Conservation (phyloP, 2,888 invertebrate genomes). For the Patella caerulea region DNA sequence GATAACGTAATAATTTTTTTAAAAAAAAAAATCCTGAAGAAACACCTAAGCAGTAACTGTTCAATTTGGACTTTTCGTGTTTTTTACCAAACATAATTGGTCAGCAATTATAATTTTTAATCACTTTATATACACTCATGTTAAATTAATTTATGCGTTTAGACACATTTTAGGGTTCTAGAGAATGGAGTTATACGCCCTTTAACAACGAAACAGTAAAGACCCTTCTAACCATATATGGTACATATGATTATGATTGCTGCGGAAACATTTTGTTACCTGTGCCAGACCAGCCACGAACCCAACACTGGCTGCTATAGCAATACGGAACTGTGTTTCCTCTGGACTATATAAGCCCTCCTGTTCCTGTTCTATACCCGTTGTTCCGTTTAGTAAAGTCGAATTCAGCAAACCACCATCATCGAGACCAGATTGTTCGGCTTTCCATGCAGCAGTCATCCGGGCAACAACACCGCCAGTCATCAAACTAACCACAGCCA, state of each 20-base stretch:
- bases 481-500: conserved; percentile 68
- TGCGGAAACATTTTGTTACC: conserved; percentile 27
- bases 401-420: conserved; percentile 12
- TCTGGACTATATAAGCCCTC: conserved; percentile 15
- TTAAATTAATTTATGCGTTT: too few relatives aligned
- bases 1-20: too few relatives aligned
- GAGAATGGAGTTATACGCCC: too few relatives aligned
- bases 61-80: too few relatives aligned
- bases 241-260: conserved; percentile 10
- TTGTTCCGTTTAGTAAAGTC: conserved; percentile 17
- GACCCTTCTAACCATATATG: too few relatives aligned
- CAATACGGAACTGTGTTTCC: conserved; percentile 70
- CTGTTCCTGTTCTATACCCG: background rate
- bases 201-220: too few relatives aligned
- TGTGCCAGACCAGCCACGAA: conserved; percentile 53
- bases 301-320: conserved; percentile 53
- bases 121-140: too few relatives aligned
- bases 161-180: too few relatives aligned
- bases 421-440: conserved; percentile 16
- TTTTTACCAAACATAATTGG: too few relatives aligned
- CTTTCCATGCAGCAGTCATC: conserved; percentile 30
- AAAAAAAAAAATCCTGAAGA: too few relatives aligned
- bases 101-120: too few relatives aligned
- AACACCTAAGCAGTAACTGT: too few relatives aligned
- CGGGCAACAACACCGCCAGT: conserved; percentile 58